A percentile compares a stretch with the other conserved stretches of the same genome.
Conservation (phyloP, 2,888 invertebrate species). For the Hesperia comma region DNA sequence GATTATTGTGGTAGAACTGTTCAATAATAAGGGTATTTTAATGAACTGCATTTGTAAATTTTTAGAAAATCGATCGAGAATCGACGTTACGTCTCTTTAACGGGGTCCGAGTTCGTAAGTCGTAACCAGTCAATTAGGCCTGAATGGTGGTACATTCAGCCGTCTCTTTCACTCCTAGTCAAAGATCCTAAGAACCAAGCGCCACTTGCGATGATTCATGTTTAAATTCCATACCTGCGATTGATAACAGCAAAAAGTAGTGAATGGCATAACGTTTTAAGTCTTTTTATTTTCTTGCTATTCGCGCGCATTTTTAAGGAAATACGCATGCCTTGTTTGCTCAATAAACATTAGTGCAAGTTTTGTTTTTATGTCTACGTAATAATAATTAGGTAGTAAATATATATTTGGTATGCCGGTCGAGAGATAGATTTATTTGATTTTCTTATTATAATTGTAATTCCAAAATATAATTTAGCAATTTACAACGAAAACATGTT, state of each 20-base stretch:
- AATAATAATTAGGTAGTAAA: too few relatives aligned
- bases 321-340: slow-evolving; percentile 21
- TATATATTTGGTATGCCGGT: too few relatives aligned
- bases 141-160: slow-evolving; percentile 74
- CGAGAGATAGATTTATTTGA: too few relatives aligned
- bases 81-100: slow-evolving; percentile 76
- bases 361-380: slow-evolving; percentile 9
- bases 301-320: slow-evolving; percentile 52
- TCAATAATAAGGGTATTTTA: slow-evolving; percentile 31
- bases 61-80: slow-evolving; percentile 79
- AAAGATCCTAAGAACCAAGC: slow-evolving; percentile 72
- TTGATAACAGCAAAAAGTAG: slow-evolving; percentile 78
- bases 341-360: slow-evolving; percentile 12
- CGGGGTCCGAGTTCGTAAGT: slow-evolving; percentile 80
- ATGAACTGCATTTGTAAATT: slow-evolving; percentile 70
- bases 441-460: too few relatives aligned
- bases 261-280: slow-evolving; percentile 76
- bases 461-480: too few relatives aligned
- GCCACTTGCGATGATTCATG: slow-evolving; percentile 82
- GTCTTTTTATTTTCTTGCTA: slow-evolving; percentile 54
- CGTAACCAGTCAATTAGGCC: slow-evolving; percentile 82
- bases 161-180: slow-evolving; percentile 73
- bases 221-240: slow-evolving; percentile 79
- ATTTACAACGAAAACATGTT: too few relatives aligned
- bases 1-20: too few relatives aligned